These are phyloP conservation scores for Pyxicephalus adspersus DNA, from an alignment of 2,113 vertebrate genomes.

Conservation along the genomic window DNA sequence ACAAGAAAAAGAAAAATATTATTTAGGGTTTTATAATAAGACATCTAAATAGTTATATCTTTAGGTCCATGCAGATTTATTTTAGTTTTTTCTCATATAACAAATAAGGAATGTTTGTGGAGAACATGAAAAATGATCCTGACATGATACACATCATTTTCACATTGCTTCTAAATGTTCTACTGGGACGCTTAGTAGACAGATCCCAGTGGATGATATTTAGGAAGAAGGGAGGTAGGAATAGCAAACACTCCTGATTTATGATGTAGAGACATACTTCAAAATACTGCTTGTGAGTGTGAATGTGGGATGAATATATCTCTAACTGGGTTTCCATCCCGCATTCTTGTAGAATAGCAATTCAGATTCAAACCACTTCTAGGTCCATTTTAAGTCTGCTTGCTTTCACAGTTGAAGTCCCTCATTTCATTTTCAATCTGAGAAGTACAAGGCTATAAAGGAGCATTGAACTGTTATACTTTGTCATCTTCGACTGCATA, in stretches of 20 bases:
- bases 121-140: background rate
- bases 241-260: background rate
- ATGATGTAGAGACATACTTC: background rate
- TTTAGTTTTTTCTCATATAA: too few species aligned
- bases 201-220: background rate
- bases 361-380: slow-evolving; percentile 36
- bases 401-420: slow-evolving; percentile 41
- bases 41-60: too few species aligned
- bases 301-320: slow-evolving; percentile 20
- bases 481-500: slow-evolving; percentile 47
- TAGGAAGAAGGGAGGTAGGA: background rate
- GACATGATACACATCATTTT: background rate
- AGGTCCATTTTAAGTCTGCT: slow-evolving; percentile 30
- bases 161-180: background rate
- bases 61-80: too few species aligned
- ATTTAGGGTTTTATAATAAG: too few species aligned
- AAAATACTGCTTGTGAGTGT: slow-evolving; percentile 22
- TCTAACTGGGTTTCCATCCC: slow-evolving; percentile 31
- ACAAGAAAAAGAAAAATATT: too few species aligned
- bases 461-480: slow-evolving; percentile 41
- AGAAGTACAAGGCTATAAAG: slow-evolving; percentile 28
- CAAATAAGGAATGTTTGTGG: too few species aligned
- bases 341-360: slow-evolving; percentile 27
- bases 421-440: slow-evolving; percentile 47
- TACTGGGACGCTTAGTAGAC: background rate